These are phyloP conservation scores for Lophura nycthemera DNA, from an alignment of 2,113 vertebrate genomes.

Conservation along the genomic window DNA sequence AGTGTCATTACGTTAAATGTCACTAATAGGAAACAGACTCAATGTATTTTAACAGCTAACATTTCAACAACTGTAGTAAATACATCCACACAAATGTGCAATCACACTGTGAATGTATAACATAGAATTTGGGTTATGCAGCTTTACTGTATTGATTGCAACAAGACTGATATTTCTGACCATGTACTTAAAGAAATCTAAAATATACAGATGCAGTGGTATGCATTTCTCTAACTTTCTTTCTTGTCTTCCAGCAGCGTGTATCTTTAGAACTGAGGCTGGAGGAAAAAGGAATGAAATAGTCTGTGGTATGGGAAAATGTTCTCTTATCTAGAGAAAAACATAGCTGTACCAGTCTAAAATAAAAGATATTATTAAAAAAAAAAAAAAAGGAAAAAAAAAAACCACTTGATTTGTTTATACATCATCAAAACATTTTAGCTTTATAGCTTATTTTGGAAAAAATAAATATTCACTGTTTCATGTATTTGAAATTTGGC, in stretches of 20 bases:
- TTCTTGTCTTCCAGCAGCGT: background rate
- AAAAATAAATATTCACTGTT: background rate
- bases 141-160: background rate
- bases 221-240: background rate
- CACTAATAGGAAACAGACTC: background rate
- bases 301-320: background rate
- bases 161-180: background rate
- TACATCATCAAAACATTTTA: background rate
- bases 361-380: background rate
- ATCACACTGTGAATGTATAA: background rate
- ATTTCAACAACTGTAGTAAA: background rate
- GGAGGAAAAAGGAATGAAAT: background rate
- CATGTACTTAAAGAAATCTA: background rate
- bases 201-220: background rate
- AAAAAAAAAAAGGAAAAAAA: background rate
- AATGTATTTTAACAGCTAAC: background rate
- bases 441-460: background rate
- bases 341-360: background rate
- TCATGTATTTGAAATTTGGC: background rate
- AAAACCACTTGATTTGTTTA: background rate
- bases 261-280: background rate
- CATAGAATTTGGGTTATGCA: background rate
- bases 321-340: constrained; percentile 22
- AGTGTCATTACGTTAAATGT: background rate
- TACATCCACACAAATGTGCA: fast-evolving